These are phyloP conservation scores for Nerophis lumbriciformis DNA, from an alignment of 2,113 vertebrate genomes.

Conservation along the genomic window DNA sequence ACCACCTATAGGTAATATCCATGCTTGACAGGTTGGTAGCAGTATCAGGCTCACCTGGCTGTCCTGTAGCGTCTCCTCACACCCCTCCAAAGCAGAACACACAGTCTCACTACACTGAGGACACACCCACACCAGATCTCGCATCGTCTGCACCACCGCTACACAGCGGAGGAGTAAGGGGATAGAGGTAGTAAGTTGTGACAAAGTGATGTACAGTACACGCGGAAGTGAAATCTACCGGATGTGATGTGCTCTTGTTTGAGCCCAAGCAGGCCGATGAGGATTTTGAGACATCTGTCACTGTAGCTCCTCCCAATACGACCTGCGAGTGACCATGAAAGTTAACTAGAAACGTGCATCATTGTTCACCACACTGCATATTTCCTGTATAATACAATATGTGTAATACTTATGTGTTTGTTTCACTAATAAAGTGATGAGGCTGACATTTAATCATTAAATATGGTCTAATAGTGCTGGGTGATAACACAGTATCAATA, in stretches of 20 bases:
- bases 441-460: no score
- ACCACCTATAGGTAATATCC: no score
- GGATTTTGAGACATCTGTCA: constrained; percentile 83
- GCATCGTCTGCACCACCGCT: constrained; percentile 90
- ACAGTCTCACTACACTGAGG: constrained; percentile 82
- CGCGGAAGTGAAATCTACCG: constrained; percentile 61
- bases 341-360: background rate
- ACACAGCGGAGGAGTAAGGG: background rate
- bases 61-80: constrained; percentile 85
- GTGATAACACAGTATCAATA: no score
- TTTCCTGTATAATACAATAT: no score
- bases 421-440: no score
- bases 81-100: constrained; percentile 80
- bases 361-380: background rate
- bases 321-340: constrained; percentile 62
- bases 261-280: constrained; percentile 83
- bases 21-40: background rate
- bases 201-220: background rate
- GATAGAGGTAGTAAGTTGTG: background rate
- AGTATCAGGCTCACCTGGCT: constrained; percentile 74
- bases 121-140: constrained; percentile 91
- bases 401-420: no score
- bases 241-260: constrained; percentile 93
- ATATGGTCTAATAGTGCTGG: no score
- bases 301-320: constrained; percentile 87